Evolutionary conservation across 2,113 vertebrate species (phyloP), one percentile per base, ranked within the genome.

Genomic region (Merops nubicus): DNA sequence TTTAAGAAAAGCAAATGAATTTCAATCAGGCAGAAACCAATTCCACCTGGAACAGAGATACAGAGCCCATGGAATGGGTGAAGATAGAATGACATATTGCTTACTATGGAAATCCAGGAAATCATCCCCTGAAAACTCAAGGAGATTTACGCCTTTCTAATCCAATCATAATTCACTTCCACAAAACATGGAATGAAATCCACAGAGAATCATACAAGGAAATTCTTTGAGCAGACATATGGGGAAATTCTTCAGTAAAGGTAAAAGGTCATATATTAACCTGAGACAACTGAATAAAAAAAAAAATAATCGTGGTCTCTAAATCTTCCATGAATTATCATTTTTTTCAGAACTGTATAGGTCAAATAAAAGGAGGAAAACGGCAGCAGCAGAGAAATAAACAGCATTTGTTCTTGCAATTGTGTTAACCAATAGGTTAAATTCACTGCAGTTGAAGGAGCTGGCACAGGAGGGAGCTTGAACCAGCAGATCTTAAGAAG

Each of bases 101-200:
- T 96, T 97, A 96, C 92, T 97, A 90, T 96, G 86, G 95, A 88
- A 93, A 96, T 96, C 80, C 65, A 86, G 86, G 96, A 93, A 95
- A 93, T 96, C 92, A 97, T 93, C 95, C 97, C 94, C 95, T 88
- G 75, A 85, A 96, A 94, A 92, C 68, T 76, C 86, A 85, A 88
- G 62, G 88, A 97, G 67, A 97, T 96, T 96, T 97, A 93, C 45
- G 83, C 82, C 83, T 97, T 97, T 98, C 74, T 96, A 96, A 96
- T 95, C 91, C 77, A 97, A 86, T 96, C 64, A 69, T 95, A 96
- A 96, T 86, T 97, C 94, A 96, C 81, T 90, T 84, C 47, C 78
- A 85, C 76, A 78, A 83, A 97, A 96, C 87, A 88, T 62, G 79
- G 74, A 97, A 85, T 75, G 83, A 97, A 96, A 77, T 70, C 92